These are phyloP conservation scores for Sturnira hondurensis DNA, from an alignment of 2,113 vertebrate genomes.

Conservation along the genomic window DNA sequence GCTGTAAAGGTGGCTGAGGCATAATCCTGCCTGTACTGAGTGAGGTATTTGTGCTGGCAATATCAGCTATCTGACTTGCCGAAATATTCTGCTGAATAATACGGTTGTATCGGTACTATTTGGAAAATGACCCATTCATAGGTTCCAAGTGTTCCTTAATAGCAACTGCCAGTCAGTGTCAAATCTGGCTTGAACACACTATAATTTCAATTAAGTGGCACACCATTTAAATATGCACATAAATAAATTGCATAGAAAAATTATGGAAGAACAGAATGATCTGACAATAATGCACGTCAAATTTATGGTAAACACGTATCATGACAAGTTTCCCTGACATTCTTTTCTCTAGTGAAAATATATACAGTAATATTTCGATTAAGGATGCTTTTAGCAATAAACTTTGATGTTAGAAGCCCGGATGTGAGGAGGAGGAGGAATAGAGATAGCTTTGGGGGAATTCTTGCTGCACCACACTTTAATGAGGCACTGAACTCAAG, in stretches of 20 bases:
- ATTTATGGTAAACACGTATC: constrained; percentile 60
- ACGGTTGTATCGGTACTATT: neutral
- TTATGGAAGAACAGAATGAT: constrained; percentile 38
- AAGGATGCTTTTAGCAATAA: constrained; percentile 30
- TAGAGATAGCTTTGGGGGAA: neutral
- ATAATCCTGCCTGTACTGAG: neutral
- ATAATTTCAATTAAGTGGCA: constrained; percentile 71
- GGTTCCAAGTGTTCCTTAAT: constrained; percentile 56
- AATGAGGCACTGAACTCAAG: neutral
- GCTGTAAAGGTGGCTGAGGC: neutral
- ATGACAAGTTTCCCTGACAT: constrained; percentile 53
- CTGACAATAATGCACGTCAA: constrained; percentile 50
- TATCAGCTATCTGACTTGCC: constrained; percentile 17
- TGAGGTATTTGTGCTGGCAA: neutral
- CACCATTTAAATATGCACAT: constrained; percentile 69
- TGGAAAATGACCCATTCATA: constrained; percentile 57
- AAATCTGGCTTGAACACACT: constrained; percentile 56
- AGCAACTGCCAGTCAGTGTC: constrained; percentile 63
- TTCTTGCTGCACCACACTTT: neutral
- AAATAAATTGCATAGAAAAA: constrained; percentile 66
- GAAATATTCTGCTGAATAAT: constrained; percentile 4
- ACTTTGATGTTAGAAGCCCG: constrained; percentile 26
- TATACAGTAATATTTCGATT: constrained; percentile 54
- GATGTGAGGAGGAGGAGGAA: neutral
- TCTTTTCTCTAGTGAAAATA: constrained; percentile 51